phyloP scores from a whole-genome alignment of 2,888 invertebrate species.

The Brachylomia viminalis region DNA sequence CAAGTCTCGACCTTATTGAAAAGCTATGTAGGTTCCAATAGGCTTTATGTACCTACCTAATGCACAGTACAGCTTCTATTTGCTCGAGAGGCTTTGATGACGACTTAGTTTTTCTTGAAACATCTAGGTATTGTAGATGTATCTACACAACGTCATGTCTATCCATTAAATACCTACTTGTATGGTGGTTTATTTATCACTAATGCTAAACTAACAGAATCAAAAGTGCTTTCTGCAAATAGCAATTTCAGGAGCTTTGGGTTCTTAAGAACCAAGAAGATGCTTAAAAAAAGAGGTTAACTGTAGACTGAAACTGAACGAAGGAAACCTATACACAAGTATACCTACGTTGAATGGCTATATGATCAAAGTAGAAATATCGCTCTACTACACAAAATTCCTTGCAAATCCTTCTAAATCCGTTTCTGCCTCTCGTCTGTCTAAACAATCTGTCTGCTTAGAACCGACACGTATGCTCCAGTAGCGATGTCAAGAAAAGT shows the following conservation, averaged over 20 bases:
- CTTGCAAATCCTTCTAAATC: constrained; percentile 75
- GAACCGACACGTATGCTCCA: constrained; percentile 74
- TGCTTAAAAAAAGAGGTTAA: neutral
- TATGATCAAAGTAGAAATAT: constrained; percentile 31
- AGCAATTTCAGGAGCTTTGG: neutral
- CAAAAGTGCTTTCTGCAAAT: neutral
- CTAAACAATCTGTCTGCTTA: constrained; percentile 80
- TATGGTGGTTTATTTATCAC: neutral
- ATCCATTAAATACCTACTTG: neutral
- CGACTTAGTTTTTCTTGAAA: neutral
- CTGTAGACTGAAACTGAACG: neutral
- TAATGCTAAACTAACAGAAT: neutral
- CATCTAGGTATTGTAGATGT: neutral
- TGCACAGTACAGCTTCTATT: constrained; percentile 4
- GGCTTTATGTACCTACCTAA: constrained; percentile 8
- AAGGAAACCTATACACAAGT: accelerated
- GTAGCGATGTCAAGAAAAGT: constrained; percentile 84
- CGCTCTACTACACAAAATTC: constrained; percentile 71
- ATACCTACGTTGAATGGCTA: neutral
- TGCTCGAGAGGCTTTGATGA: neutral
- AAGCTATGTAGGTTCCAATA: constrained; percentile 11
- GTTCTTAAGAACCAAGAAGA: neutral
- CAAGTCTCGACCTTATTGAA: constrained; percentile 47
- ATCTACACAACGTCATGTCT: neutral
- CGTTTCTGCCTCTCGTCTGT: constrained; percentile 77